A percentile compares a stretch with the other conserved stretches of the same genome.
These are phyloP conservation scores for Nothoprocta pentlandii DNA, from an alignment of 2,113 vertebrate genomes.

Conservation along the genomic window DNA sequence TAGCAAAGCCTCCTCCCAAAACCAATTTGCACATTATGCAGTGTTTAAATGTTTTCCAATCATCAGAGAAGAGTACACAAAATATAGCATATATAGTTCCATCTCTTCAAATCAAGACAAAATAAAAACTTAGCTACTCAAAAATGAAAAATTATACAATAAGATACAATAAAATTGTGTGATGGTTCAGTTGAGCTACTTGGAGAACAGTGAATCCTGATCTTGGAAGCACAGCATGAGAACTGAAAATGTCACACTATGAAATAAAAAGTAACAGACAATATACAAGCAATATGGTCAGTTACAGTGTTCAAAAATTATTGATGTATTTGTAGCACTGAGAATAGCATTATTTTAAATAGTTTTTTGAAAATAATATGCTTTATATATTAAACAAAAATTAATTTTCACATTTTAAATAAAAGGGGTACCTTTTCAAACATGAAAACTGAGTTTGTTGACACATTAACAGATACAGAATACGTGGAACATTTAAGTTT, in stretches of 20 bases:
- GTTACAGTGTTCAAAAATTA: background rate
- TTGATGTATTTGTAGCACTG: background rate
- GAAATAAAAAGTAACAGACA: background rate
- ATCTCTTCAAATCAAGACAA: background rate
- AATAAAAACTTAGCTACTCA: background rate
- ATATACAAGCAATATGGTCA: fast-evolving
- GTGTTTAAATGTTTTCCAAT: background rate
- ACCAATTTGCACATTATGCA: background rate
- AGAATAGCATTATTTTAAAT: background rate
- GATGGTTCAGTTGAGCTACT: background rate
- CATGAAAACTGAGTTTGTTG: background rate
- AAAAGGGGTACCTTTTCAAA: background rate
- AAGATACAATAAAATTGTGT: background rate
- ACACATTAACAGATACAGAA: background rate
- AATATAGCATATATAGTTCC: background rate
- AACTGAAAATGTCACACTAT: background rate
- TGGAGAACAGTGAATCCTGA: background rate
- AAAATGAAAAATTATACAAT: background rate
- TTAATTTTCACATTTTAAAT: background rate
- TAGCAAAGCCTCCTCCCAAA: background rate
- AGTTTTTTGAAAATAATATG: background rate
- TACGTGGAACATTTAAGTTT: background rate
- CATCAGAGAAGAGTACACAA: background rate
- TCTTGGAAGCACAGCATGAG: background rate
- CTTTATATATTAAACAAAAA: background rate